phyloP scores from a whole-genome alignment of 2,797 vertebrate genomes.

The Megaceryle alcyon region DNA sequence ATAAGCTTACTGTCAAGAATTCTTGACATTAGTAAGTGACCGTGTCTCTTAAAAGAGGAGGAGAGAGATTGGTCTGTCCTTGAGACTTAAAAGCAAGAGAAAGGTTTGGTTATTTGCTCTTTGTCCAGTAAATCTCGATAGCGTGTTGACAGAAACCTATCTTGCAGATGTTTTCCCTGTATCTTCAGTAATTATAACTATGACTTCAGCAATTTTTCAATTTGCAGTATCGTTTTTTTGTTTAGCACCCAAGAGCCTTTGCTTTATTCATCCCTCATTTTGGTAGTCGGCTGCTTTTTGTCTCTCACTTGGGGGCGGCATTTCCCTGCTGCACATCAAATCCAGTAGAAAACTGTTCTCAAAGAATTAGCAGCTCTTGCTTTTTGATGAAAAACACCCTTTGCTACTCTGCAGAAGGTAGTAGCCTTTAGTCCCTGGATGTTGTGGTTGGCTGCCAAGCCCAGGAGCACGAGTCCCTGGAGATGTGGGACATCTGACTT shows the following conservation, averaged over 20 bases:
- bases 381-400: background rate
- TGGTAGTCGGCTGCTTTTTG: conserved; percentile 24
- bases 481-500: background rate
- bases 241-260: background rate
- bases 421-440: background rate
- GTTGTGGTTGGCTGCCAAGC: background rate
- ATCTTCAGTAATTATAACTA: background rate
- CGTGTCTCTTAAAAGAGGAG: background rate
- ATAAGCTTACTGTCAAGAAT: background rate
- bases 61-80: conserved; percentile 7
- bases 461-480: background rate
- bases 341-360: background rate
- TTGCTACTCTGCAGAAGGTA: background rate
- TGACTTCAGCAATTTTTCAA: conserved; percentile 14
- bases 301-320: conserved; percentile 58
- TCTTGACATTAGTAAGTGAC: background rate
- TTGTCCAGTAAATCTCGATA: conserved; percentile 5
- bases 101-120: conserved; percentile 25
- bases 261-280: background rate
- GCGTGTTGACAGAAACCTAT: background rate
- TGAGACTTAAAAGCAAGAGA: background rate
- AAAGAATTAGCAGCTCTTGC: background rate
- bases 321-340: conserved; percentile 25
- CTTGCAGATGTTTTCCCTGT: background rate
- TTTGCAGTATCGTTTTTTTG: background rate